These are phyloP conservation scores for Aleiodes alternator DNA, from an alignment of 2,888 invertebrate species.

Conservation along the genomic window DNA sequence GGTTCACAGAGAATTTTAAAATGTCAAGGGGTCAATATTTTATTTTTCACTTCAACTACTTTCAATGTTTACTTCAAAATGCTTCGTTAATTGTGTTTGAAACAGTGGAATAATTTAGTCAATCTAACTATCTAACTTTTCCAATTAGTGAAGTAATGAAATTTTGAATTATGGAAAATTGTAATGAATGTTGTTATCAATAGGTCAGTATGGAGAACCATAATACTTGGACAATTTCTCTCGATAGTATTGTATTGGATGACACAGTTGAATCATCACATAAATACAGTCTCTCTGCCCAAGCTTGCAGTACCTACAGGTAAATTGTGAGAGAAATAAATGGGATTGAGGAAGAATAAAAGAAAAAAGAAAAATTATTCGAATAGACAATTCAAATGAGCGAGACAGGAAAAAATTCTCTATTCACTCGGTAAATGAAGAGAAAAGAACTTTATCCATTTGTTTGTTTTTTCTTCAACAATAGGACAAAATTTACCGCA, in stretches of 20 bases:
- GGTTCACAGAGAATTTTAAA: no score
- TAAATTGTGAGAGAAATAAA: slow-evolving; percentile 61
- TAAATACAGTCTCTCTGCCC: slow-evolving; percentile 79
- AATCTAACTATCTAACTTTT: background rate
- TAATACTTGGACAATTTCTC: slow-evolving; percentile 85
- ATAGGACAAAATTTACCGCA: slow-evolving; percentile 87
- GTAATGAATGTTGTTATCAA: background rate
- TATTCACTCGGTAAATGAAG: background rate
- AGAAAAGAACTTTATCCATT: slow-evolving; percentile 1
- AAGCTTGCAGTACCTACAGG: slow-evolving; percentile 85
- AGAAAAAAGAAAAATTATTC: slow-evolving; percentile 9
- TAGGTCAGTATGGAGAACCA: slow-evolving; percentile 85
- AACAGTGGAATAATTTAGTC: background rate
- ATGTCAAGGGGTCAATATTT: background rate
- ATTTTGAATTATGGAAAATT: background rate
- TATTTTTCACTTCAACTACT: slow-evolving; percentile 2
- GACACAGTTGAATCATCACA: slow-evolving; percentile 84
- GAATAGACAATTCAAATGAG: background rate
- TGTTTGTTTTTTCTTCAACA: slow-evolving; percentile 19
- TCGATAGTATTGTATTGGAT: slow-evolving; percentile 87
- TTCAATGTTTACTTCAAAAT: background rate
- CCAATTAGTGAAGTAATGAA: background rate
- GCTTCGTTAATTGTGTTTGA: background rate
- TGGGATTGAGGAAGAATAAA: background rate
- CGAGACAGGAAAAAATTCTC: background rate